Evolutionary conservation across 2,113 vertebrate species (phyloP), one percentile per base, ranked within the genome.

Genomic region (Litocranius walleri): DNA sequence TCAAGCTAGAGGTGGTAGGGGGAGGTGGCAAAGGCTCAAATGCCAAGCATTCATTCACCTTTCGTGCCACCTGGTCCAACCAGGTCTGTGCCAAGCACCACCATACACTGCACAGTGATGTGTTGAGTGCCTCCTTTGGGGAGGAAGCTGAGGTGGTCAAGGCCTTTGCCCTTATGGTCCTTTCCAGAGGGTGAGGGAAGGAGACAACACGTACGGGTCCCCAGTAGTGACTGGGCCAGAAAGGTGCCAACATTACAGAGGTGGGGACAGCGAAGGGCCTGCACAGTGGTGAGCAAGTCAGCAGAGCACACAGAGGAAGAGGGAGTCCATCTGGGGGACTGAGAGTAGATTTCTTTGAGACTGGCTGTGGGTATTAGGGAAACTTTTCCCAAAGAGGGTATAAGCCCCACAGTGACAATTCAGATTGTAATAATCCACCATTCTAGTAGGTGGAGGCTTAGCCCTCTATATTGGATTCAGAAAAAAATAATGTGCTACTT

Each of bases 401-500:
- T 30, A 78, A 74, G 21, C 29, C 81, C 48, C 29, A 45, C 7
- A 36, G 33, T 36, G 83, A 52, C 3, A 1, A 21, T 33, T 92
- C 61, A 33, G 23, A 54, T 80, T 12, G 33, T 14, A 74, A 4
- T 15, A 45, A 29, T 82, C 33, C 52, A 78, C 30, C 14, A n/a
- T n/a, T 33, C 88, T 62, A 0, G 15, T 33, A 12, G 56, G 16
- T 17, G 16, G 29, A 9, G 40, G 6, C n/a, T 95, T 80, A 85
- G 78, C 10, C 16, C 14, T 96, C 40, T 45, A 6, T 78, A 27
- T 13, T 48, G 54, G 78, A 64, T 93, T 97, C 52, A 50, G 85
- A 29, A 81, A 94, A 86, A 86, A 50, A 91, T 84, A 71, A 89
- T 9, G 6, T 90, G 78, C 23, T 82, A 48, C 83, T 88, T 94